Evolutionary conservation across 2,888 invertebrate genomes (phyloP).

Genomic region (Ischnura elegans): DNA sequence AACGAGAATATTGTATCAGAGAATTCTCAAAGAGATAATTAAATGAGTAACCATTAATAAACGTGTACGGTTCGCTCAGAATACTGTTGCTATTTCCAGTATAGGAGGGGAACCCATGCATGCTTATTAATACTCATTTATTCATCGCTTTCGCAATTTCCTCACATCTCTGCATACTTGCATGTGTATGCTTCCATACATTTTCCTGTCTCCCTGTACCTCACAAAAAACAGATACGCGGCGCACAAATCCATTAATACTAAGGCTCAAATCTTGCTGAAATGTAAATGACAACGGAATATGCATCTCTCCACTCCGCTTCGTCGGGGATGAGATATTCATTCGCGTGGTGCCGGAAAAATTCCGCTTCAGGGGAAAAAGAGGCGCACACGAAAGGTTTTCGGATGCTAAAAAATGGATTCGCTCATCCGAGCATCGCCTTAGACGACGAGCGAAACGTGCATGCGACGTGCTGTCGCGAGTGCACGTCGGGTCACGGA

Average conservation of each 20-base stretch:
- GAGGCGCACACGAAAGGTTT: neutral
- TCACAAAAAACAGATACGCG: neutral
- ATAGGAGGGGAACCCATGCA: neutral
- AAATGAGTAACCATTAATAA: no score
- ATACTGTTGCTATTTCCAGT: no score
- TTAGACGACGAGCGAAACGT: neutral
- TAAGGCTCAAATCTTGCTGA: neutral
- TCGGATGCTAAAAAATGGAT: neutral
- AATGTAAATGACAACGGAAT: constrained; percentile 15
- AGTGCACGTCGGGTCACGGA: neutral
- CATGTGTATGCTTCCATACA: no score
- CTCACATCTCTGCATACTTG: no score
- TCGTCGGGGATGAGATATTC: neutral
- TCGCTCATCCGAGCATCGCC: neutral
- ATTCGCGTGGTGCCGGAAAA: neutral
- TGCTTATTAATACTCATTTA: neutral
- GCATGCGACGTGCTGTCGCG: no score
- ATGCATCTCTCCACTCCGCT: constrained; percentile 4
- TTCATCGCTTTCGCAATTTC: neutral
- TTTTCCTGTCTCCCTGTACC: neutral
- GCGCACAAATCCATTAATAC: neutral
- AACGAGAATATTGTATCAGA: no score
- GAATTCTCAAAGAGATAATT: no score
- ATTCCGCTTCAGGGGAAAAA: neutral
- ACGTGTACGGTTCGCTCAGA: no score